Evolutionary conservation across 2,797 vertebrate species (phyloP).

Genomic region (Pseudomugil tenellus): DNA sequence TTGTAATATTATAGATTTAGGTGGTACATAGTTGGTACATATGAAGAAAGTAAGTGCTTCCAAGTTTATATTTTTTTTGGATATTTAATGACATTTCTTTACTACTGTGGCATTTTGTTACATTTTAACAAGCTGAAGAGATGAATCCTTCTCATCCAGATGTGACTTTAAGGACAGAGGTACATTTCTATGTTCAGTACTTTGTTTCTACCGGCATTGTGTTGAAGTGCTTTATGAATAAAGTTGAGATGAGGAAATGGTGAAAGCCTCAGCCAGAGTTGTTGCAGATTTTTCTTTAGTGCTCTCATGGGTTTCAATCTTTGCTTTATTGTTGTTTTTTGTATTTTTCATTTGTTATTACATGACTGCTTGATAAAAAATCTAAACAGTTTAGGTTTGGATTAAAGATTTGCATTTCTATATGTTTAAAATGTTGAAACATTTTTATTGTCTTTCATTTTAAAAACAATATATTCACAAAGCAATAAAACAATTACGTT

Average conservation of each 20-base stretch:
- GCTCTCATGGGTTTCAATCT: neutral
- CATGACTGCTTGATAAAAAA: neutral
- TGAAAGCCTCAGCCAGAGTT: neutral
- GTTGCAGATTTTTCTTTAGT: neutral
- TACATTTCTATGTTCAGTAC: too few species aligned
- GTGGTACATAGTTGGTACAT: neutral
- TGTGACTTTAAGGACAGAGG: too few species aligned
- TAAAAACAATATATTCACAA: slow-evolving; percentile 32
- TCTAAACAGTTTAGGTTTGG: slow-evolving; percentile 26
- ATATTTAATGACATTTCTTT: neutral
- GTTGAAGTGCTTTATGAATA: too few species aligned
- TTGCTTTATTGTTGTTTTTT: neutral
- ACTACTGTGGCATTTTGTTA: too few species aligned
- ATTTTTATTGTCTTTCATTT: slow-evolving; percentile 27
- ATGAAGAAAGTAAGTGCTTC: slow-evolving; percentile 15
- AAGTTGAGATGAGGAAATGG: too few species aligned
- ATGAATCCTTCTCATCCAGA: neutral
- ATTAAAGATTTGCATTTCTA: slow-evolving; percentile 45
- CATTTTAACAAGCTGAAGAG: neutral
- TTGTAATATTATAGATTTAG: neutral
- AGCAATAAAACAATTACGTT: slow-evolving; percentile 32
- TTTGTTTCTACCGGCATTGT: too few species aligned
- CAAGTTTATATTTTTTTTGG: neutral
- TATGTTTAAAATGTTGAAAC: slow-evolving; percentile 9
- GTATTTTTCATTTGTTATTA: neutral